Evolutionary conservation across 2,888 invertebrate genomes (phyloP).

Genomic region (Conomelus anceps): DNA sequence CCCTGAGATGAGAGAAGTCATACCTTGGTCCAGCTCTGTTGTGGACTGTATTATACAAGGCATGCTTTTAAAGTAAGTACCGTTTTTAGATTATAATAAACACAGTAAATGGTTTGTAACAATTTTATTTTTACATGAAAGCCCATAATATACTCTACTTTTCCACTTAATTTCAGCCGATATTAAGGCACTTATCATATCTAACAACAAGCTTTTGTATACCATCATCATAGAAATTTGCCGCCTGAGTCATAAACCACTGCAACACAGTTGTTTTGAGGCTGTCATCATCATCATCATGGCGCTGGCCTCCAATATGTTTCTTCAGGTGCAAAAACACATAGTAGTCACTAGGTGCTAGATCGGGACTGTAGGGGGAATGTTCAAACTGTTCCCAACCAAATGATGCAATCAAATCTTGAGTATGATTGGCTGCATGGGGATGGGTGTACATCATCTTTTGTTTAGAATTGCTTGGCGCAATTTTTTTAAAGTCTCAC

Average conservation of each 20-base stretch:
- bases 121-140: slow-evolving; percentile 17
- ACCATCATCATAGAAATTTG: slow-evolving; percentile 21
- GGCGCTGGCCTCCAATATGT: slow-evolving; percentile 18
- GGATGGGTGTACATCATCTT: slow-evolving; percentile 29
- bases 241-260: slow-evolving; percentile 16
- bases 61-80: neutral
- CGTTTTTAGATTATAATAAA: neutral
- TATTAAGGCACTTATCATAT: slow-evolving; percentile 22
- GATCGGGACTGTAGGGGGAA: slow-evolving; percentile 24
- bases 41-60: neutral
- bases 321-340: slow-evolving; percentile 25
- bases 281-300: slow-evolving; percentile 13
- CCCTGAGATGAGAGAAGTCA: neutral
- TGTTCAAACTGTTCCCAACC: slow-evolving; percentile 29
- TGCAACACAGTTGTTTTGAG: neutral
- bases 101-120: neutral
- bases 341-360: slow-evolving; percentile 28
- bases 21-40: neutral
- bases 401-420: slow-evolving; percentile 22
- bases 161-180: slow-evolving; percentile 18
- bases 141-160: slow-evolving; percentile 21
- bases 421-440: slow-evolving; percentile 24
- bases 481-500: slow-evolving; percentile 28
- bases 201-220: slow-evolving; percentile 21
- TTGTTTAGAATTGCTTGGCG: slow-evolving; percentile 24